Base-by-base conservation (phyloP, 2,113 vertebrate species). In the Phylloscopus whistleri region DNA sequence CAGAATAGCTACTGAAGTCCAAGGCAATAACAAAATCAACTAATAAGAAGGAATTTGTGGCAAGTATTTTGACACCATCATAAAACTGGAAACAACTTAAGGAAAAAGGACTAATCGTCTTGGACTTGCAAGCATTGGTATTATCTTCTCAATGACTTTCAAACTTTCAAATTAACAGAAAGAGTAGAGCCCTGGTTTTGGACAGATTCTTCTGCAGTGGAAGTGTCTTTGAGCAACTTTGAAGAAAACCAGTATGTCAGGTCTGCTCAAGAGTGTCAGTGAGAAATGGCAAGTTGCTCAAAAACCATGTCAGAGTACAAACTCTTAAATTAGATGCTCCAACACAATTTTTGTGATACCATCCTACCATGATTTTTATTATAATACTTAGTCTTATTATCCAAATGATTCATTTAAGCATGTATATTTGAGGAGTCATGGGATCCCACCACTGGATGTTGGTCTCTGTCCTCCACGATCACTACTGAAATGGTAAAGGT, bases 381-480 rank as follows among this genome's bases (percentile, higher is more conserved):
- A 30, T 26, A 69, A 69, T 19, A 30, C 2, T 60, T 69, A 52
- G 3, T n/a, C 27, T 48, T 77, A 11, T 30, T 43, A 35, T 28
- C 11, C 4, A 74, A 64, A 60, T 46, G 2, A 22, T 52, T 60
- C 8, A 21, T 28, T 18, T 35, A 74, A 53, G 3, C 13, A 53
- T 44, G 11, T 1, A 15, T 82, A 49, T 56, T 44, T 84, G 9
- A 80, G 33, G 35, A 60, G 49, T 51, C 35, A 8, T 44, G 12
- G 31, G 12, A 58, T 67, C 11, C 39, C 23, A 19, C 7, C 11
- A n/a, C 13, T 1, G 0, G 5, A 4, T 59, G 3, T 44, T 51
- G 9, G 6, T 62, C 7, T 90, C 37, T 70, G 16, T 51, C 52
- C 19, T 75, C 51, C 17, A 16, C 10, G 58, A 7, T 6, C 75